Evolutionary conservation across 2,888 invertebrate species (phyloP), one percentile per base, ranked within the genome.

Genomic region (Diloba caeruleocephala): DNA sequence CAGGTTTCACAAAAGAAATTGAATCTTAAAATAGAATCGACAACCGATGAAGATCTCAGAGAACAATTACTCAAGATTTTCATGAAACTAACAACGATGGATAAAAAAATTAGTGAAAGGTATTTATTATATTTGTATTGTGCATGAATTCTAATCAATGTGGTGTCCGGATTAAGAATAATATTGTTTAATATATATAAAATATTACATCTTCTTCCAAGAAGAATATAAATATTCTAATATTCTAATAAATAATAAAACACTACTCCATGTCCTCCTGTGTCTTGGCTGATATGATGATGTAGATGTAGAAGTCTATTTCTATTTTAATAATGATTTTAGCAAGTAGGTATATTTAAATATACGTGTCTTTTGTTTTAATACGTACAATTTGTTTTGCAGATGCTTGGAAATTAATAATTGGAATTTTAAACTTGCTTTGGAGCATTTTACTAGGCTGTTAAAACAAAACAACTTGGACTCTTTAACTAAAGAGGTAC

Each of bases 391-490:
- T n/a, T 67, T 52, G 56, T 56, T 61, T 91, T 93, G 50, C 84
- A 96, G 96, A 71, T 96, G 96, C 74, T 85, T 97, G 52, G 94
- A 95, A 71, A 90, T 94, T 56, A 95, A 95, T 64, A 87, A 93
- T 13, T 96, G 96, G 95, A 94, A 96, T 81, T 91, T 95, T 7
- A 83, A 79, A 52, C 63, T 75, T 15, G 90, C 90, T 15, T 51
- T 93, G 6, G 85, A 90, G 26, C 79, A 88, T 63, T 92, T 89
- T 56, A 71, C 81, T 7, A 81, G 79, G 17, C 61, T 89, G 6
- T 45, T 87, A 8, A 89, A 87, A 51, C 42, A 80, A 3, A 81
- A 87, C 36, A 80, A 82, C 45, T 61, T 86, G 25, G 65, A 79
- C 3, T 63, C 76, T 9, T 56, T 86, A 48, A 53, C 45, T 13